A percentile compares a stretch with the other conserved stretches of the same genome.
Evolutionary conservation across 2,797 vertebrate genomes (phyloP).

Genomic region (Poeciliopsis infans): DNA sequence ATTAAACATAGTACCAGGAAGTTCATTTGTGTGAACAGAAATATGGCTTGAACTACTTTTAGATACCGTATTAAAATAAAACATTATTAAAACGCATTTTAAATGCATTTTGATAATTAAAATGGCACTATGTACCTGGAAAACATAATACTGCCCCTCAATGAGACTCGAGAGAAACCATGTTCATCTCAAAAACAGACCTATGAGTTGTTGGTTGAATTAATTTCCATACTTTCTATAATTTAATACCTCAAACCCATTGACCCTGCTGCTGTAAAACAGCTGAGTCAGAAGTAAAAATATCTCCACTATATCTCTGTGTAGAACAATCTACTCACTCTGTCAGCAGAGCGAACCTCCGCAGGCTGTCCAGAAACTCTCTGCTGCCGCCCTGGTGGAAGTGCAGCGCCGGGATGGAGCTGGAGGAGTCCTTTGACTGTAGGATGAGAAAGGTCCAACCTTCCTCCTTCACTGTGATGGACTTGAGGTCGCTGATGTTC

Average conservation of each 20-base stretch:
- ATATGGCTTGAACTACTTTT: too few relatives aligned
- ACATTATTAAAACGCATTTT: too few relatives aligned
- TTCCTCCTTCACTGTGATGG: slow-evolving; percentile 88
- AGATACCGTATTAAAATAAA: too few relatives aligned
- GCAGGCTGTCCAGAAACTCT: slow-evolving; percentile 87
- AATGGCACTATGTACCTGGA: too few relatives aligned
- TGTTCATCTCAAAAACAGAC: not conserved
- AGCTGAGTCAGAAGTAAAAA: not conserved
- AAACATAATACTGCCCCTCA: not conserved
- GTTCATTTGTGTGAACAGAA: too few relatives aligned
- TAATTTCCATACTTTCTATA: not conserved
- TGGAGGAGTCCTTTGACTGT: slow-evolving; percentile 85
- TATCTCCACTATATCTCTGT: not conserved
- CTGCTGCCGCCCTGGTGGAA: slow-evolving; percentile 93
- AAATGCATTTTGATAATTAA: too few relatives aligned
- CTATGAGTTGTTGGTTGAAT: not conserved
- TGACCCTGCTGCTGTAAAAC: not conserved
- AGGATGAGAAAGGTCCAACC: slow-evolving; percentile 92
- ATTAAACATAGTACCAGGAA: too few relatives aligned
- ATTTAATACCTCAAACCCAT: not conserved
- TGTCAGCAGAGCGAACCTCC: slow-evolving; percentile 86
- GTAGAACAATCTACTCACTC: slow-evolving; percentile 82
- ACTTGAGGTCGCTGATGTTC: slow-evolving; percentile 87
- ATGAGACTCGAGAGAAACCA: not conserved
- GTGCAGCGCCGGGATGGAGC: slow-evolving; percentile 86